Conservation (phyloP, 2,797 vertebrate species). For the Gymnopithys bicolor region DNA sequence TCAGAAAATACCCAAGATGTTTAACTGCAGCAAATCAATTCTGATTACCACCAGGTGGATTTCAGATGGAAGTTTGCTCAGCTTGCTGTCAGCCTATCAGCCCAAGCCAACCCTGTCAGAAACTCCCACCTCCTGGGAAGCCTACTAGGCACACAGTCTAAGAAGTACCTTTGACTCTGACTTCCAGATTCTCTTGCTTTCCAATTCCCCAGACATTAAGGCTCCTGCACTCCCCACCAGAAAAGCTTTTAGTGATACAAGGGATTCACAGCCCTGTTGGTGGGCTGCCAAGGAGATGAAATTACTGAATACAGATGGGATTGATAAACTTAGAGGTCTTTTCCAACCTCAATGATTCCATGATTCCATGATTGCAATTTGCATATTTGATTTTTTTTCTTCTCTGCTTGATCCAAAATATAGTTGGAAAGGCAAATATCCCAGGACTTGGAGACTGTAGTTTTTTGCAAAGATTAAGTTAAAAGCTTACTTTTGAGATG, state of each 20-base stretch:
- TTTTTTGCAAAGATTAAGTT: not conserved
- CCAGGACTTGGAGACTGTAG: not conserved
- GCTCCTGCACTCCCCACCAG: not conserved
- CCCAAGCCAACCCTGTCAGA: not conserved
- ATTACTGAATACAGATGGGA: not conserved
- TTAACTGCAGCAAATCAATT: not conserved
- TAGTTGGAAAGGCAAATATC: not conserved
- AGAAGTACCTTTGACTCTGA: not conserved
- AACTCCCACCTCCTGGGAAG: not conserved
- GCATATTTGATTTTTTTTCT: not conserved
- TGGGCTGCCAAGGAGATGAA: not conserved
- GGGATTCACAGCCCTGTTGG: not conserved
- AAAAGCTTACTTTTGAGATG: not conserved
- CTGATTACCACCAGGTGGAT: not conserved
- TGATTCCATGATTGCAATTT: not conserved
- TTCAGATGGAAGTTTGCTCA: slow-evolving; percentile 26
- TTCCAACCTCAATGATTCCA: not conserved
- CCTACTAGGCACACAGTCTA: not conserved
- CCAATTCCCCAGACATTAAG: not conserved
- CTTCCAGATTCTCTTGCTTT: not conserved
- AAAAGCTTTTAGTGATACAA: not conserved
- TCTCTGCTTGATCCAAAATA: not conserved
- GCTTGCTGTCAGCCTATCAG: not conserved
- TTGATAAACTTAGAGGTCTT: not conserved
- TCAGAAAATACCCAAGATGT: not conserved